These are phyloP conservation scores for Ornithoptera priamus DNA, from an alignment of 2,888 invertebrate species.

Conservation along the genomic window DNA sequence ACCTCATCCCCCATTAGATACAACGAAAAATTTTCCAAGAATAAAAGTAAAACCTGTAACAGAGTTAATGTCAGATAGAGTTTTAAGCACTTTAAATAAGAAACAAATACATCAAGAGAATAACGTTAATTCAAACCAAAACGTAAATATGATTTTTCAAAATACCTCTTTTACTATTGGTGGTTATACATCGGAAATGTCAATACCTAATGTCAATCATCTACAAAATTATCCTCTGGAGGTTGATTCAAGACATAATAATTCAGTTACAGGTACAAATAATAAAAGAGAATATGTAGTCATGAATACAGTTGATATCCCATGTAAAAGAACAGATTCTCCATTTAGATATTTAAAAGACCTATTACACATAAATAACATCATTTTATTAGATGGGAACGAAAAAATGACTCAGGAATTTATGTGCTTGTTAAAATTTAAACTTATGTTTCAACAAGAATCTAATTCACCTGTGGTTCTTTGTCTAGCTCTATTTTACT, in stretches of 20 bases:
- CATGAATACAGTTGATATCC: conserved; percentile 58
- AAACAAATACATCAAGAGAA: conserved; percentile 6
- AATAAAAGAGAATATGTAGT: conserved; percentile 40
- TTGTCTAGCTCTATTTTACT: conserved; percentile 50
- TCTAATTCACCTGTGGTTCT: conserved; percentile 47
- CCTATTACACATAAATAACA: conserved; percentile 52
- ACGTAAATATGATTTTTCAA: conserved; percentile 3
- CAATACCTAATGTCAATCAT: conserved; percentile 3
- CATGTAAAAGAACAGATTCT: conserved; percentile 56
- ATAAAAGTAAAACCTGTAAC: conserved; percentile 69
- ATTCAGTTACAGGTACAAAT: background rate
- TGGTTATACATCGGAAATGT: conserved; percentile 1
- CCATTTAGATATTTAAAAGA: conserved; percentile 60
- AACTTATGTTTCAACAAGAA: conserved; percentile 57
- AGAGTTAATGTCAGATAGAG: conserved; percentile 59
- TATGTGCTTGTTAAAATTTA: conserved; percentile 57
- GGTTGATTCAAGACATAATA: background rate
- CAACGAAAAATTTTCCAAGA: conserved; percentile 41
- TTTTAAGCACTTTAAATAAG: conserved; percentile 39
- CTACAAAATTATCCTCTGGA: background rate
- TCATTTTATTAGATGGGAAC: conserved; percentile 47
- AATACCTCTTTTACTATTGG: conserved; percentile 1
- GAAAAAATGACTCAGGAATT: conserved; percentile 39
- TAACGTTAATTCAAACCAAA: conserved; percentile 10
- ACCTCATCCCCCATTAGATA: conserved; percentile 11